Percentiles rank a stretch among this genome's conserved stretches.
phyloP scores from a whole-genome alignment of 2,797 vertebrate genomes.

The Pseudocheirus occidentalis region DNA sequence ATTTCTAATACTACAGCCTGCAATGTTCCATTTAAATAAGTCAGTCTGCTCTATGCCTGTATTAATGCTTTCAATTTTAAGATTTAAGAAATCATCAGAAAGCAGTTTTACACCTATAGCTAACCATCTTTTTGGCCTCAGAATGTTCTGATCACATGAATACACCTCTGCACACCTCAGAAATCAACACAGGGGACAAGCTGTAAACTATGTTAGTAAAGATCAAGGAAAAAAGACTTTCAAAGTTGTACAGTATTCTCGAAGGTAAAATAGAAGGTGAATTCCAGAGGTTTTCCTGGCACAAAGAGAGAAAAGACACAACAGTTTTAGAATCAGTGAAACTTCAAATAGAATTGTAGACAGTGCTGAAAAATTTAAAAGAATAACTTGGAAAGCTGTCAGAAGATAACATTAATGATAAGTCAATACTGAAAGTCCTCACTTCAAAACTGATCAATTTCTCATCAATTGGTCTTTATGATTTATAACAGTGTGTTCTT shows the following conservation, averaged over 20 bases:
- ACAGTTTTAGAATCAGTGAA: background rate
- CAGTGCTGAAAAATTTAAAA: background rate
- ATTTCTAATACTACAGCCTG: no score
- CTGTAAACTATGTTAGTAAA: background rate
- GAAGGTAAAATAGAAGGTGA: background rate
- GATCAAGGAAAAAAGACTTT: background rate
- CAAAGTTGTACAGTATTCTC: background rate
- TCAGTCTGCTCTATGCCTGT: no score
- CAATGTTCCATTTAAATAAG: no score
- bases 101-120: background rate
- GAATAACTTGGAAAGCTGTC: background rate
- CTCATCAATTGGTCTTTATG: background rate
- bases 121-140: constrained; percentile 18
- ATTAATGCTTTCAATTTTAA: no score
- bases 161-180: background rate
- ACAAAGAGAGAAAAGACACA: background rate
- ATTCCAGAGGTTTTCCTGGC: constrained; percentile 13
- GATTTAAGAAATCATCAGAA: no score
- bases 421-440: background rate
- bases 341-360: constrained; percentile 17
- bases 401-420: background rate
- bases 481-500: background rate
- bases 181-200: constrained; percentile 16
- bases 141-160: background rate
- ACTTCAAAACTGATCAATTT: background rate